A percentile compares a stretch with the other conserved stretches of the same genome.
Evolutionary conservation across 2,113 vertebrate genomes (phyloP).

Genomic region (Pelusios castaneus): DNA sequence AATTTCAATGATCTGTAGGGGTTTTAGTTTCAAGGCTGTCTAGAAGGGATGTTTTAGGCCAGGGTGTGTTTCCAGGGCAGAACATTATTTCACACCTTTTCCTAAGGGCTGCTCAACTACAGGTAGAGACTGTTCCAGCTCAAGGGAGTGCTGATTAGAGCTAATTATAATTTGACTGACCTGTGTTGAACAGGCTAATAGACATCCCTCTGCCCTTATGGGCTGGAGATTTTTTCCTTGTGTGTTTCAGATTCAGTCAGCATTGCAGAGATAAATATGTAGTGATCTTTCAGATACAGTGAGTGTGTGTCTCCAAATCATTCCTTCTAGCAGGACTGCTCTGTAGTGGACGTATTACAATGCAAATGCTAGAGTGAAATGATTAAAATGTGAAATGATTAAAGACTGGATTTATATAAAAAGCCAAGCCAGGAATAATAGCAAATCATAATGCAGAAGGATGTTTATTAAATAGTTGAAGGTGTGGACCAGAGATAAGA

Average conservation of each 20-base stretch:
- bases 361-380: not conserved
- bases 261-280: not conserved
- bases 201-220: slow-evolving; percentile 17
- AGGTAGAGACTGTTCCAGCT: slow-evolving; percentile 29
- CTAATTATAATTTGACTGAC: slow-evolving; percentile 42
- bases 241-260: not conserved
- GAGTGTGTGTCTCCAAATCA: fast-evolving
- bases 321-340: not conserved
- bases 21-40: not conserved
- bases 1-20: not conserved
- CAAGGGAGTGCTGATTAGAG: slow-evolving; percentile 17
- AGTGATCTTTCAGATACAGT: not conserved
- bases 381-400: not conserved
- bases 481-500: not conserved
- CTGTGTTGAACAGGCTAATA: slow-evolving; percentile 15
- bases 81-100: slow-evolving; percentile 8
- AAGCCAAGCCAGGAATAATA: not conserved
- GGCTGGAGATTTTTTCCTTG: not conserved
- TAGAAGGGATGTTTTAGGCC: not conserved
- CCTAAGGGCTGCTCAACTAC: slow-evolving; percentile 17
- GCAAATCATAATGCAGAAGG: not conserved
- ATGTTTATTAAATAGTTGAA: not conserved
- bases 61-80: slow-evolving; percentile 2
- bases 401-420: not conserved
- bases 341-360: not conserved